Conservation (phyloP, 2,113 vertebrate species). For the Butastur rufipennis region DNA sequence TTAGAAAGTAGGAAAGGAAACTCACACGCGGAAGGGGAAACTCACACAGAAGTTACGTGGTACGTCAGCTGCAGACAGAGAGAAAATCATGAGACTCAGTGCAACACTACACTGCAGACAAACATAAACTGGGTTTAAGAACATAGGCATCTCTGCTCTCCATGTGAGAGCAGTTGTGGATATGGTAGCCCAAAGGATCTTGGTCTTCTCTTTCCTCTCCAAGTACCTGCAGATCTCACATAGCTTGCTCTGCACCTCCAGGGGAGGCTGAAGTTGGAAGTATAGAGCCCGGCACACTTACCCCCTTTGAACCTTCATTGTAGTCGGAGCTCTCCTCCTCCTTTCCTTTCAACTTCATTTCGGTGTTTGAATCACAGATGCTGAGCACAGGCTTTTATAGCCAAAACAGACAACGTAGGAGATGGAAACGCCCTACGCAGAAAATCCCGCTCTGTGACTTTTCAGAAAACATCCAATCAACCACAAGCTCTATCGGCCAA, state of each 20-base stretch:
- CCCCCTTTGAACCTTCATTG: neutral
- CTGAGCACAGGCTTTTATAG: neutral
- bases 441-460: neutral
- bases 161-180: neutral
- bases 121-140: neutral
- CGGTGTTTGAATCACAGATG: fast-evolving
- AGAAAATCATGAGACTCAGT: neutral
- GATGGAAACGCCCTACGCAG: neutral
- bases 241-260: fast-evolving
- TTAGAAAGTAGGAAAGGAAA: neutral
- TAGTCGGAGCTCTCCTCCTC: neutral
- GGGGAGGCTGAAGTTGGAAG: fast-evolving
- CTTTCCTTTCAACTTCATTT: neutral
- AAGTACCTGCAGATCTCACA: neutral
- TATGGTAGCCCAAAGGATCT: fast-evolving
- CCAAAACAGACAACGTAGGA: neutral
- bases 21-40: neutral
- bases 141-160: neutral
- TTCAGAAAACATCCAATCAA: neutral
- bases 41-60: neutral
- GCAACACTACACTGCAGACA: fast-evolving
- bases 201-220: neutral
- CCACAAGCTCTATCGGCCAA: fast-evolving
- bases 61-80: neutral
- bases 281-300: neutral